Conservation (phyloP, 1,140 invertebrate genomes). For the Trichonephila clavata region DNA sequence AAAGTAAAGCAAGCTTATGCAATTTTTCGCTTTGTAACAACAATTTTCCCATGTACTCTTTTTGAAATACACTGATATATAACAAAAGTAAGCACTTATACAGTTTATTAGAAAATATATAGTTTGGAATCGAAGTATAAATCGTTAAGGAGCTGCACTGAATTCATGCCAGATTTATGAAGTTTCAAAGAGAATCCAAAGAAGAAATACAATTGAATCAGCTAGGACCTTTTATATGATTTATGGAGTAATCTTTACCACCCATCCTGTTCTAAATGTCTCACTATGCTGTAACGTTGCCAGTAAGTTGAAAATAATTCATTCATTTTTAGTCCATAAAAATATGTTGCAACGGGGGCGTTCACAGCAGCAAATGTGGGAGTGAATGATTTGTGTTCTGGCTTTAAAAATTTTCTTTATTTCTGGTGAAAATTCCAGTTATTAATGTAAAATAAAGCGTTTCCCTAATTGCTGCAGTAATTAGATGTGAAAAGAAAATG, state of each 20-base stretch:
- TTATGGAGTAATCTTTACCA: neutral
- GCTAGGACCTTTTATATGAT: neutral
- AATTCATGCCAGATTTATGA: neutral
- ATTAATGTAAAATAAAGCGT: slow-evolving; percentile 74
- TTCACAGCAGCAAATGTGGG: neutral
- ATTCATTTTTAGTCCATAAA: slow-evolving; percentile 48
- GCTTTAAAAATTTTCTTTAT: slow-evolving; percentile 65
- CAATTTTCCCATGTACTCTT: too few relatives aligned
- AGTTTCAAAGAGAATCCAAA: neutral
- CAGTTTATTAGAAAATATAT: too few relatives aligned
- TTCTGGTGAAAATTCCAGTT: slow-evolving; percentile 68
- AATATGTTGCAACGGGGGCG: slow-evolving; percentile 23
- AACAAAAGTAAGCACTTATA: too few relatives aligned
- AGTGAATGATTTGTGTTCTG: slow-evolving; percentile 51
- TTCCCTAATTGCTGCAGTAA: slow-evolving; percentile 66
- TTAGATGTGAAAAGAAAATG: slow-evolving; percentile 72
- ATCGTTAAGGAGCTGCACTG: neutral
- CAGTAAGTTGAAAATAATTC: slow-evolving; percentile 41
- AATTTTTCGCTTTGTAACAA: too few relatives aligned
- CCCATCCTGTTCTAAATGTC: neutral
- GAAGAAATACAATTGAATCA: neutral
- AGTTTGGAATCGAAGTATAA: neutral
- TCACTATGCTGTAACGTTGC: slow-evolving; percentile 22
- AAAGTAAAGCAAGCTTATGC: too few relatives aligned
- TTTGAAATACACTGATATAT: too few relatives aligned